Base-by-base conservation (phyloP, 2,888 invertebrate genomes). In the Drosophila kanekoi region DNA sequence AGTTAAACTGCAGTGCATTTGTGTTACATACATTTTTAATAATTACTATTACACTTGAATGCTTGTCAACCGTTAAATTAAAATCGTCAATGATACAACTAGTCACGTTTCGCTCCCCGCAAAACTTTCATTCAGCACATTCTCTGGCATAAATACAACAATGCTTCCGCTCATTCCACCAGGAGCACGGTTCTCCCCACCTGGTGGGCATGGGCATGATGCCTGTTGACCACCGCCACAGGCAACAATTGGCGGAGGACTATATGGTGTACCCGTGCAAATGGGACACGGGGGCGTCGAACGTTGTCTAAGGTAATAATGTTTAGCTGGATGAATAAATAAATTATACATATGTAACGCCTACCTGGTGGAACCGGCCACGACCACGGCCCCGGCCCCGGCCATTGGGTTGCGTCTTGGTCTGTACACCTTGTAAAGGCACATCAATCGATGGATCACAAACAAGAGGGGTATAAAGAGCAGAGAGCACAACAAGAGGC, bases 391-490 rank as follows among this genome's bases (percentile, higher is more conserved):
- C 8, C 23, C 8, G n/a, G n/a, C n/a, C n/a, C n/a, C n/a, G n/a
- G n/a, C 28, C 28, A 1, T 8, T 23, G 23, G 8, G 28, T 28
- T 8, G 8, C 2, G 28, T 8, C 8, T 2, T 23, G 5, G 23
- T 4, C 23, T 23, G 28, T 2, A 52, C 11, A n/a, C 11, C 2
- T 28, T 95, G 93, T 98, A 98, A 41, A 98, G 94, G 33, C 95
- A 95, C 74, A 97, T 96, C 89, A 98, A 94, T 75, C 96, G 95
- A 80, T 96, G 95, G 77, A 96, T 95, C 76, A 96, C 94, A 82
- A 96, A 93, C 89, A 98, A 94, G 68, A 96, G 94, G 56, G 97
- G 96, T 89, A 97, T 94, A 93, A 97, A 96, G 78, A 98, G 94
- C 68, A 97, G 81, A 83, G 96, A 93, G 91, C 96, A 96, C 95